A percentile compares a stretch with the other conserved stretches of the same genome.
Evolutionary conservation across 92 coral and sea anemone species (phyloP).

Genomic region (Porites lobata): DNA sequence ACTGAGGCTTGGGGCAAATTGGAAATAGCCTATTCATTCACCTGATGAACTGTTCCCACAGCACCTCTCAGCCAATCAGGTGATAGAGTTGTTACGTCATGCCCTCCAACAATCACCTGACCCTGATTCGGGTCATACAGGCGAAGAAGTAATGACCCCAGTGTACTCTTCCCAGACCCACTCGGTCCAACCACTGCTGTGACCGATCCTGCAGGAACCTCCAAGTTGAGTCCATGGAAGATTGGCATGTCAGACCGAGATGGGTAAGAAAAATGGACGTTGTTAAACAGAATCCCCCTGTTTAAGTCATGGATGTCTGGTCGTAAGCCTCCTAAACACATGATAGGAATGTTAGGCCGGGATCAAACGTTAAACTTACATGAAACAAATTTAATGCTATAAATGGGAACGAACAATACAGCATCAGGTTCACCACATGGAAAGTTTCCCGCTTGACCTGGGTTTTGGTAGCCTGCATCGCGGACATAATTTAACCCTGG

Average conservation of each 20-base stretch:
- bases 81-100: conserved; percentile 82
- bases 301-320: conserved; percentile 75
- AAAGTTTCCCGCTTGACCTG: no score
- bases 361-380: neutral
- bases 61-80: conserved; percentile 94
- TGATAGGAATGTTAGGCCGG: neutral
- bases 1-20: neutral
- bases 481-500: no score
- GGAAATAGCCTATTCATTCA: neutral
- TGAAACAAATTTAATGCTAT: neutral
- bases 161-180: conserved; percentile 98
- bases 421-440: neutral
- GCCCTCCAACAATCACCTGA: conserved; percentile 82
- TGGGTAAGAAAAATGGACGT: conserved; percentile 89
- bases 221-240: conserved; percentile 79
- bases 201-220: conserved; percentile 86
- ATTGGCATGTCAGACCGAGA: conserved; percentile 87
- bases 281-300: conserved; percentile 84
- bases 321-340: conserved; percentile 58
- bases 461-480: no score
- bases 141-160: conserved; percentile 87
- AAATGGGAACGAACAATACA: neutral
- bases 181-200: conserved; percentile 99
- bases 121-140: conserved; percentile 94
- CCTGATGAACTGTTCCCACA: conserved; percentile 97